Conservation (phyloP, 92 coral and sea anemone genomes). For the Palythoa grandiflora region DNA sequence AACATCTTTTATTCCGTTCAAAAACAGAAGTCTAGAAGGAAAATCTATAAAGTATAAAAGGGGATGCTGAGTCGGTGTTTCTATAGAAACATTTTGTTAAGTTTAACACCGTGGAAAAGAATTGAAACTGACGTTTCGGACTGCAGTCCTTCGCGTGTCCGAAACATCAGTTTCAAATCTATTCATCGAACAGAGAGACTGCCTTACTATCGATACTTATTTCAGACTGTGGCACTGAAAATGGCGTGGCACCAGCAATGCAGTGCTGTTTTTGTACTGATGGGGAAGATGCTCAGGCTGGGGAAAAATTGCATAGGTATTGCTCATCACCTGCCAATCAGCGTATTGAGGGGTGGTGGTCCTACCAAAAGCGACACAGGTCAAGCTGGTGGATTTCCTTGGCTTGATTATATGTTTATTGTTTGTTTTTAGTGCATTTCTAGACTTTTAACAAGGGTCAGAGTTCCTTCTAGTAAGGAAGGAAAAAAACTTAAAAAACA, state of each 20-base stretch:
- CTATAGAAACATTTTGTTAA: no score
- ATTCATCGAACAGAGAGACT: no score
- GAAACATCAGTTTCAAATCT: no score
- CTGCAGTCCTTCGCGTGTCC: no score
- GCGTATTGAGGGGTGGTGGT: not conserved
- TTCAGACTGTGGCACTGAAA: conserved; percentile 9
- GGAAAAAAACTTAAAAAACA: not conserved
- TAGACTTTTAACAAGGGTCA: not conserved
- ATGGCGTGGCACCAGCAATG: not conserved
- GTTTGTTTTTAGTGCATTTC: not conserved
- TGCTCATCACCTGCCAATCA: not conserved
- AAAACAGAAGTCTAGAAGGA: conserved; percentile 1
- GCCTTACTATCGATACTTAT: not conserved
- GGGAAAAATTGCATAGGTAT: not conserved
- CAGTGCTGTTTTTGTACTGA: conserved; percentile 1
- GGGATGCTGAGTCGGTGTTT: not conserved
- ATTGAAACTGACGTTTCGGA: no score
- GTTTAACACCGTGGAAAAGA: no score
- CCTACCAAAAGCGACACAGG: not conserved
- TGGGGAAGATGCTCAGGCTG: conserved; percentile 11
- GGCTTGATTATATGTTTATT: not conserved
- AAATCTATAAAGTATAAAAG: not conserved
- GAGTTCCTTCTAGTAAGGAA: conserved; percentile 3
- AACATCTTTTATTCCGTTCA: not conserved
- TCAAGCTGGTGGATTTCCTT: not conserved